Base-by-base conservation (phyloP, 2,113 vertebrate genomes). In the Chaenocephalus aceratus region DNA sequence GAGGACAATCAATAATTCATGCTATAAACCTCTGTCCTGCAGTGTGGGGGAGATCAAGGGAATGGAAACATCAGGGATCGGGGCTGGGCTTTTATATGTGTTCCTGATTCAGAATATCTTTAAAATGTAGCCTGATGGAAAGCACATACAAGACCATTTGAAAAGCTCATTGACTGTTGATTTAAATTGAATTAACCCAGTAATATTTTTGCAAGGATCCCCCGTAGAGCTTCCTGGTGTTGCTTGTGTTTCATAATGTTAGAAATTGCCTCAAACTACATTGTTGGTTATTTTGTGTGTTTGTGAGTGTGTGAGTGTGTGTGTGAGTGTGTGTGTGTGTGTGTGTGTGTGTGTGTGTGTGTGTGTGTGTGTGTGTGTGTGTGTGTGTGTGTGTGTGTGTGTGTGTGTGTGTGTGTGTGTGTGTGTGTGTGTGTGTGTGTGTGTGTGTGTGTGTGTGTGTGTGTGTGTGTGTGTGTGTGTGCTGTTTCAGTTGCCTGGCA, bases 1-100 rank as follows among this genome's bases (percentile, higher is more conserved):
- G 26, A 75, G 30, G 36, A 16, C 9, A 2, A 71, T 82, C 60
- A 71, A 64, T 76, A 71, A 60, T 71, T 53, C 65, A 69, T 65
- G 66, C 51, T 26, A 49, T 58, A 51, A 75, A 75, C 65, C 56
- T 75, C 18, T 12, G n/a, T 56, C 51, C 44, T 70, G n/a, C 58
- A 52, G 79, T 44, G 44, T 21, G 44, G 44, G 34, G 56, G 15
- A 41, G 36, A 41, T 41, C 6, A 23, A 45, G 6, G 1, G 8
- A 26, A 61, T 4, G 7, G 49, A 62, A 34, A 11, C 57, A 26
- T 64, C 26, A n/a, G 18, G 56, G 61, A 15, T 56, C 8, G 7
- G 34, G 21, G 46, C 15, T 18, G 9, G 18, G 44, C 53, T 11
- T 34, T 34, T 21, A 52, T 16, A 64, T 64, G 23, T 44, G 23